Base-by-base conservation (phyloP, 1,140 invertebrate genomes). In the Conopomorpha cramerella region DNA sequence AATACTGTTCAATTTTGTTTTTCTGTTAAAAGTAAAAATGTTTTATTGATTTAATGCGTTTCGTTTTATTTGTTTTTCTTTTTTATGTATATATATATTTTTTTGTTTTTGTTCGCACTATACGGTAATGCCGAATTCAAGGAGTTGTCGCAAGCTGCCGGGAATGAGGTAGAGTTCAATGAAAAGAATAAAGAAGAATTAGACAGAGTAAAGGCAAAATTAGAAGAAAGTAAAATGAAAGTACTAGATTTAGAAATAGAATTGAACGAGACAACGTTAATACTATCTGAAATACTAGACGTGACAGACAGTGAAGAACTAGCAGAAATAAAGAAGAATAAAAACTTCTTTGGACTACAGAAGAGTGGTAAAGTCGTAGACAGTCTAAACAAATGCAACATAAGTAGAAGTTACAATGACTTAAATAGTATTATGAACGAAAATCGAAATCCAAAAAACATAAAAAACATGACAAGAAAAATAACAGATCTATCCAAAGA, bases 361-460 rank as follows among this genome's bases (percentile, higher is more conserved):
- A 76, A 72, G 45, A 76, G 70, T 54, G 67, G 67, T 70, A 76
- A 72, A 64, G 67, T 76, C 67, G 67, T 62, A 38, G 57, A 62
- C 61, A 76, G 67, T 46, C 49, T 76, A 26, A 65, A 72, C 45
- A 65, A 64, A 50, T 51, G 60, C 43, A 66, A 48, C 42, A 57
- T 53, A 36, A 72, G 62, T 45, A 66, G 49, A 39, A 76, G 70
- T 42, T 51, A 51, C 36, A 76, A 70, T 36, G 57, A 72, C 27
- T 45, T 76, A 16, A 46, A 64, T 31, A n/a, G n/a, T n/a, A n/a
- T n/a, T n/a, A n/a, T n/a, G n/a, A n/a, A n/a, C n/a, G n/a, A n/a
- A 37, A 27, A 54, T 38, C 18, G 44, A 47, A 14, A 49, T 25
- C 38, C 45, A 13, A 43, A 59, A 2, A 64, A 71, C 17, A 46